Conservation (phyloP, 2,888 invertebrate genomes). For the Gastrophysa polygoni region DNA sequence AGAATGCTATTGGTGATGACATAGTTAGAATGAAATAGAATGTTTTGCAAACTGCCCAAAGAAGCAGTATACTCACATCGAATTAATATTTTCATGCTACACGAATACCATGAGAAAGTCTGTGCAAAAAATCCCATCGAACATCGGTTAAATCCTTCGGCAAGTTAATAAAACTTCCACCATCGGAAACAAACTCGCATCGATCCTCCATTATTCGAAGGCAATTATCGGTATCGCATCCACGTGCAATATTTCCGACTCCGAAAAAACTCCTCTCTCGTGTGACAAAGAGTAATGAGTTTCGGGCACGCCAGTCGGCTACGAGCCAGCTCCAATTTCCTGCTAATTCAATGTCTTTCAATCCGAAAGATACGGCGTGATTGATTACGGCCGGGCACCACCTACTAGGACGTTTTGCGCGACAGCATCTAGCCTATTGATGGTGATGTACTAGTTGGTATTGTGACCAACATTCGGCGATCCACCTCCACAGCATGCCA, state of each 20-base stretch:
- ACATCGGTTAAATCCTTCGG: background rate
- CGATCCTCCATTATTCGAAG: background rate
- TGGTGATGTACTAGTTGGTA: too few species aligned
- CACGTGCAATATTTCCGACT: constrained; percentile 23
- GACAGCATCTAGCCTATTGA: too few species aligned
- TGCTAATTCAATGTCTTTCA: constrained; percentile 63
- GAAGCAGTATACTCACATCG: too few species aligned
- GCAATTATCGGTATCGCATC: background rate
- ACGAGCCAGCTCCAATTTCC: constrained; percentile 57
- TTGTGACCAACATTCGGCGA: too few species aligned
- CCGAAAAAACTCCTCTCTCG: constrained; percentile 16
- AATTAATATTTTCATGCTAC: too few species aligned
- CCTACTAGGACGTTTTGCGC: constrained; percentile 36
- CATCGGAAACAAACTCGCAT: background rate
- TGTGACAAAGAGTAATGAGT: constrained; percentile 57
- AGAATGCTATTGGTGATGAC: too few species aligned
- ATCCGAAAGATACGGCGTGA: constrained; percentile 59
- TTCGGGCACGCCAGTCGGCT: constrained; percentile 42
- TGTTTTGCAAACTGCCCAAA: too few species aligned
- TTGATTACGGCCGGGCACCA: constrained; percentile 54
- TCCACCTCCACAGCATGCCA: too few species aligned
- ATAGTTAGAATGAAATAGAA: too few species aligned
- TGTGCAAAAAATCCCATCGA: too few species aligned
- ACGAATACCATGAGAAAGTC: too few species aligned
- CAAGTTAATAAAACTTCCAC: background rate